Evolutionary conservation across 2,113 vertebrate species (phyloP), one percentile per base, ranked within the genome.

Genomic region (Trichechus manatus): DNA sequence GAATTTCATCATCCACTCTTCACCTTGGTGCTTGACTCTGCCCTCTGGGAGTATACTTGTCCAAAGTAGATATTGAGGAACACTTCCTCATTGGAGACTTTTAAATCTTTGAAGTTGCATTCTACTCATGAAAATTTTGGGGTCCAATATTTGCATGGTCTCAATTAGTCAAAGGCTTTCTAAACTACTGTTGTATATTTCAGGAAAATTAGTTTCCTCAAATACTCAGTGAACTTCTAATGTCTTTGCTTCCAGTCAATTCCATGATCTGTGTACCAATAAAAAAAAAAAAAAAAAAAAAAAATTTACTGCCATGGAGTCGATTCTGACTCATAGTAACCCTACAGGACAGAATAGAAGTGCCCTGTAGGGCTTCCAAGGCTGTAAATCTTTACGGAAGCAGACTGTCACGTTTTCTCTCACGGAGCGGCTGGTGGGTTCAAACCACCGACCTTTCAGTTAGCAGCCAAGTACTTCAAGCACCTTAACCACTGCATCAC

Each of bases 191-290:
- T 10, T 22, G 15, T 27, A 14, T 66, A 59, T 75, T 33, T 61
- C 1, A 56, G 20, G 6, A 6, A 6, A 44, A 36, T 70, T 7
- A 36, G 31, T 79, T 61, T 39, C 82, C 64, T 82, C 39, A 92
- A 78, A 94, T 33, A 89, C 5, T 87, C n/a, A 95, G 33, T 61
- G 10, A 10, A 72, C 25, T 22, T 93, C 56, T 80, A 87, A 87
- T 81, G 59, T 68, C 78, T 95, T 95, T 64, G 47, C 66, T 95
- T 94, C 19, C 33, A 79, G 61, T 92, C 91, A 78, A 42, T 53
- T 95, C 64, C 72, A 84, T 63, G 80, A 64, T 96, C 75, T 77
- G 6, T 66, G 72, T 63, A 64, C 44, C 61, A 92, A n/a, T 56
- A 17, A 17, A 17, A 56, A 17, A 17, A 15, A 3, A 17, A 15